Evolutionary conservation across 2,888 invertebrate genomes (phyloP).

Genomic region (Scaptomyza parva): DNA sequence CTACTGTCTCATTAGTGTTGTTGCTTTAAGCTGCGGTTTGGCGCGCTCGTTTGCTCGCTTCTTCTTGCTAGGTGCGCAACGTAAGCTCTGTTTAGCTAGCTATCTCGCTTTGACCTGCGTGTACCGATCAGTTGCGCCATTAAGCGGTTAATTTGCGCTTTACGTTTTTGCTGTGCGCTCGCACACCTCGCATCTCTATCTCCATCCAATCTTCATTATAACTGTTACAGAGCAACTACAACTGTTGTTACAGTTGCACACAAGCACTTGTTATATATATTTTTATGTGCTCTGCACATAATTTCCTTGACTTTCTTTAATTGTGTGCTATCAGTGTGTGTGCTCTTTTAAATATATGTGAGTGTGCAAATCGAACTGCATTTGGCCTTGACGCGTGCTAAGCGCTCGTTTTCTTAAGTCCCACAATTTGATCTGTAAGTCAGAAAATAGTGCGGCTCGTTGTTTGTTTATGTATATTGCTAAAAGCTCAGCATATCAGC

Average conservation of each 20-base stretch:
- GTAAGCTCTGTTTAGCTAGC: conserved; percentile 12
- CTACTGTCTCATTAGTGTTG: conserved; percentile 19
- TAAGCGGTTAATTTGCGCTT: conserved; percentile 61
- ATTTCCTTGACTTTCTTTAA: conserved; percentile 57
- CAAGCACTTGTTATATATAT: conserved; percentile 45
- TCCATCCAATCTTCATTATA: conserved; percentile 28
- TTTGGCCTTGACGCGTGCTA: conserved; percentile 58
- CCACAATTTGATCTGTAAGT: conserved; percentile 22
- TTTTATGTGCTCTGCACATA: conserved; percentile 11
- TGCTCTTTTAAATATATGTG: neutral
- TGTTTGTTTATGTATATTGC: neutral
- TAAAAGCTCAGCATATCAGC: conserved; percentile 58
- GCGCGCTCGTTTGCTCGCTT: conserved; percentile 20
- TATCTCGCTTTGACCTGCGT: conserved; percentile 32
- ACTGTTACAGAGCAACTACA: conserved; percentile 53
- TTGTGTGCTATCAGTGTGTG: conserved; percentile 30
- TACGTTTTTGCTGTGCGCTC: conserved; percentile 17
- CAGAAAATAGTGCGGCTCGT: neutral
- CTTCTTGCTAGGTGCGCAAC: neutral
- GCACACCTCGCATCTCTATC: conserved; percentile 22
- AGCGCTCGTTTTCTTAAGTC: conserved; percentile 6
- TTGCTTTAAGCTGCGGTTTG: conserved; percentile 48
- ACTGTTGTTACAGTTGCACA: conserved; percentile 51
- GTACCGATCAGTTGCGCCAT: conserved; percentile 41
- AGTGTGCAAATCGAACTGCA: conserved; percentile 36